A percentile compares a stretch with the other conserved stretches of the same genome.
These are phyloP conservation scores for Pangasianodon hypophthalmus DNA, from an alignment of 2,113 vertebrate species.

Conservation along the genomic window DNA sequence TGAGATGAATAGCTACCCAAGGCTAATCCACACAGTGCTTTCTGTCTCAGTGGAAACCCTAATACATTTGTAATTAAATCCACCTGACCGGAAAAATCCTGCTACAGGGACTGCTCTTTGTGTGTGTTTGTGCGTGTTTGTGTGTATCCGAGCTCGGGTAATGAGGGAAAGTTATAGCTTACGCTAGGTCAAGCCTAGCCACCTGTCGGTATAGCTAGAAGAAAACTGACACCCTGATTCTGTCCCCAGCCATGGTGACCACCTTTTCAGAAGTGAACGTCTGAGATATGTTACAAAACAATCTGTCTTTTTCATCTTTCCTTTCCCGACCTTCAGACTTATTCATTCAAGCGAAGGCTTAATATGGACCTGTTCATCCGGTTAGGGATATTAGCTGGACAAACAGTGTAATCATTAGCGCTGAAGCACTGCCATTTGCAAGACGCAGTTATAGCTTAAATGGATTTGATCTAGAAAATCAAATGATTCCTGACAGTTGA, in stretches of 20 bases:
- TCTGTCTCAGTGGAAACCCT: constrained; percentile 4
- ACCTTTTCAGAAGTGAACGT: constrained; percentile 34
- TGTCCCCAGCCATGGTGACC: not conserved
- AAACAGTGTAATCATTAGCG: not conserved
- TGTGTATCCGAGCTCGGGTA: not conserved
- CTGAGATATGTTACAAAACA: not conserved
- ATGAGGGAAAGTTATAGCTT: constrained; percentile 27
- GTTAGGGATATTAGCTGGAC: constrained; percentile 18
- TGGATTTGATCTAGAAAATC: not conserved
- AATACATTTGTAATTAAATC: constrained; percentile 37
- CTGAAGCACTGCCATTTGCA: not conserved
- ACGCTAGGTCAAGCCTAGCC: constrained; percentile 45
- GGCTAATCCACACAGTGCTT: not conserved
- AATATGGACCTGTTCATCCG: constrained; percentile 14
- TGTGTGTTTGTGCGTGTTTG: not conserved
- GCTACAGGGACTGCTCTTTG: constrained; percentile 39
- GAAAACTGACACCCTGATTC: constrained; percentile 59
- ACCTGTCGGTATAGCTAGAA: constrained; percentile 56
- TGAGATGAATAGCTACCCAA: not conserved
- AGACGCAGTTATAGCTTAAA: not conserved
- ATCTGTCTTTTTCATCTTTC: not conserved
- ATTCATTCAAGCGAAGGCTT: not conserved
- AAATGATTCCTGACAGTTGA: not conserved
- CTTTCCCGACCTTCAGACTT: not conserved
- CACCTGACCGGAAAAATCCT: constrained; percentile 62